These are phyloP conservation scores for Ciconia stormi DNA, from an alignment of 2,113 vertebrate genomes.

Conservation along the genomic window DNA sequence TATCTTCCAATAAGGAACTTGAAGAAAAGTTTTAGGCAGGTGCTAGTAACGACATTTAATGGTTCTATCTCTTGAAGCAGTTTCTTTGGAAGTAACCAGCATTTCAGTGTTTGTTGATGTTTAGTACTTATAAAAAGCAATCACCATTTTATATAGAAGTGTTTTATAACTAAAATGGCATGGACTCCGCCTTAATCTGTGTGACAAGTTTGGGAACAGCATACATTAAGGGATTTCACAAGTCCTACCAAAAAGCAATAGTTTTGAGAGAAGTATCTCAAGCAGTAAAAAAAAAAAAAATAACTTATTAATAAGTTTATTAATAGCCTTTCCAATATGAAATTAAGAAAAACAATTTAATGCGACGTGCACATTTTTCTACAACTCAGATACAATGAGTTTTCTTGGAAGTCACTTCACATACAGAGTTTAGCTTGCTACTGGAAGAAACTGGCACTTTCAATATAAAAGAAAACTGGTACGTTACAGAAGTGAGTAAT, in stretches of 20 bases:
- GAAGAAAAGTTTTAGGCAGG: not conserved
- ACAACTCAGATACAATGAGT: not conserved
- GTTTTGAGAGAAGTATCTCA: not conserved
- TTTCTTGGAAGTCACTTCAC: not conserved
- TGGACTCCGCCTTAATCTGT: not conserved
- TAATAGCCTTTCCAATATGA: not conserved
- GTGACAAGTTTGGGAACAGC: not conserved
- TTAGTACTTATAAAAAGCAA: not conserved
- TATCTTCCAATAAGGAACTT: not conserved
- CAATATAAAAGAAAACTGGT: not conserved
- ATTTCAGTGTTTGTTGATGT: not conserved
- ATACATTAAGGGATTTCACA: not conserved
- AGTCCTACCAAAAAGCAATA: not conserved
- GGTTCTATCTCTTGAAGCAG: not conserved
- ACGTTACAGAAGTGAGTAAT: not conserved
- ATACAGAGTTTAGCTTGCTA: not conserved
- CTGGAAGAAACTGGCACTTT: not conserved
- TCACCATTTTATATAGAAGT: not conserved
- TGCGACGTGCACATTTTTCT: not conserved
- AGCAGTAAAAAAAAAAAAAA: not conserved
- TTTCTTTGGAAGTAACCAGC: not conserved
- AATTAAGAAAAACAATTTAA: not conserved
- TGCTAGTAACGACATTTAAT: not conserved
- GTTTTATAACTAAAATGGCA: not conserved
- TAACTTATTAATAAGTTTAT: not conserved